These are phyloP conservation scores for Arvicanthis niloticus DNA, from an alignment of 2,113 vertebrate genomes.

Conservation along the genomic window DNA sequence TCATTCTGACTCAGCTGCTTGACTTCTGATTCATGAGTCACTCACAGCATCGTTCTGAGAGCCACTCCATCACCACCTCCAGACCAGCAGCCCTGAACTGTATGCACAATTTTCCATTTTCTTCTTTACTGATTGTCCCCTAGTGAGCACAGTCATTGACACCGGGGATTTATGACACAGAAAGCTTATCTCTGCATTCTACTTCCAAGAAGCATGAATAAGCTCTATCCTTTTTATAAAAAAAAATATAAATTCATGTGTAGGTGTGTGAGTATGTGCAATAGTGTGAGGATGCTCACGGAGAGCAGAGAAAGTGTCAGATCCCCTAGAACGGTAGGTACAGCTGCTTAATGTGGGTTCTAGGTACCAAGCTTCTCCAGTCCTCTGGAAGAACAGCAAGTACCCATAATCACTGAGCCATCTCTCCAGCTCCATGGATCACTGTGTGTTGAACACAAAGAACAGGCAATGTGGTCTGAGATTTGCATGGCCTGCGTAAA, in stretches of 20 bases:
- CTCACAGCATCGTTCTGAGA: neutral
- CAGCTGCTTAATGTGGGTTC: neutral
- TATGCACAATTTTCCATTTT: neutral
- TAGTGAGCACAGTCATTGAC: neutral
- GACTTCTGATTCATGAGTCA: neutral
- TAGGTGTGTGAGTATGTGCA: neutral
- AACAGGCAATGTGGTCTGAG: neutral
- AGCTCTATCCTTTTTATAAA: too few relatives aligned
- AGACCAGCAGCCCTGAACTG: accelerated
- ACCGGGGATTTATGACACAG: neutral
- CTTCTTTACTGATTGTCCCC: neutral
- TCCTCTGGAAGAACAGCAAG: neutral
- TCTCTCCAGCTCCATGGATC: neutral
- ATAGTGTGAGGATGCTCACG: neutral
- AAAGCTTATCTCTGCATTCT: neutral
- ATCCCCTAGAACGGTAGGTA: neutral
- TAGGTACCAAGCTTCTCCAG: neutral
- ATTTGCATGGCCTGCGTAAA: neutral
- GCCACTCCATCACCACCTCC: neutral
- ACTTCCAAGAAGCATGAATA: neutral
- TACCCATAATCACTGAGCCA: neutral
- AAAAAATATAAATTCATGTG: too few relatives aligned
- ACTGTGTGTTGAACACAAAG: neutral
- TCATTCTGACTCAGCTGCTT: neutral
- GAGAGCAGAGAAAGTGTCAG: too few relatives aligned